Evolutionary conservation across 2,797 vertebrate species (phyloP), one percentile per base, ranked within the genome.

Genomic region (Typhlichthys eigenmanni): DNA sequence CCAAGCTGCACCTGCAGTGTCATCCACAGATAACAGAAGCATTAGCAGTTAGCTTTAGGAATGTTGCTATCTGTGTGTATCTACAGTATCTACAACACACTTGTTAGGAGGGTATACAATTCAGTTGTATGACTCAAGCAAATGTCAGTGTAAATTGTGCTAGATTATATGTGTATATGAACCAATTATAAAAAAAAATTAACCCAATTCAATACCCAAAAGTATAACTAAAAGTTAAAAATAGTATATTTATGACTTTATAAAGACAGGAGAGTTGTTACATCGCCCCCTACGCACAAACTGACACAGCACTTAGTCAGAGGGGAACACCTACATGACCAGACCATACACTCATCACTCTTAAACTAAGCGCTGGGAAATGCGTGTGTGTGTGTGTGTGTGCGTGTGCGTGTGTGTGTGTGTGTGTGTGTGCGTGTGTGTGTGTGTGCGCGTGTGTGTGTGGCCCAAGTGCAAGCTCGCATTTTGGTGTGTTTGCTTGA

Each of bases 241-340:
- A 63, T 59, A 13, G 12, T 24, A 48, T 5, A 14, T 46, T 10
- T 45, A 16, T 43, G 53, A 11, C 56, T 65, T 56, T 55, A 29
- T 29, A 56, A 64, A 66, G 65, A 58, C 38, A 63, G 71, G 51
- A 68, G 68, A 67, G 71, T 55, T 72, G 17, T 13, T 56, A 48
- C 49, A 64, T 61, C 46, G 4, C 17, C 56, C 46, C 12, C 47
- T 72, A 49, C 77, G 49, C 50, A 72, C 73, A 60, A 58, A 85
- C 80, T 85, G 80, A 87, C 81, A 76, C 68, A 83, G 79, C 81
- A 80, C 73, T 89, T 83, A 89, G 79, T 88, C 84, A 88, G 69
- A 85, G 71, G 75, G 69, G 82, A 88, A 82, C 88, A 83, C 78
- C 78, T 83, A 83, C 73, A 78, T 75, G 16, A 64, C 68, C 76